Evolutionary conservation across 1,140 invertebrate species (phyloP), one percentile per base, ranked within the genome.

Genomic region (Pogonognathellus flavescens): DNA sequence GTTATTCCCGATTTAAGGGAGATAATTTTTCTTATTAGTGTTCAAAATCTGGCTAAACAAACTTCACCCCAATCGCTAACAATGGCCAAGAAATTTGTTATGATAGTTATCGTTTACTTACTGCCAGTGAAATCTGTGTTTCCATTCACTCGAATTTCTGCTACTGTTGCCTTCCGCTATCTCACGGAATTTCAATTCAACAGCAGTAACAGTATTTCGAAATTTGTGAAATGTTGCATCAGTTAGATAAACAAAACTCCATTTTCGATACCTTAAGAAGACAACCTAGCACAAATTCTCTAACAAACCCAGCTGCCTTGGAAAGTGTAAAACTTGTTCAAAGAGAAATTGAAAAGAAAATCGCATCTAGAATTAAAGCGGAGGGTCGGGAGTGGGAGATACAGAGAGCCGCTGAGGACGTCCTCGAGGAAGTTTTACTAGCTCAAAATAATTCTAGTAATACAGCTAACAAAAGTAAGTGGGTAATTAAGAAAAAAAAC

Each of bases 341-440:
- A 60, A 59, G 55, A 5, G 81, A 82, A 62, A 82, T 82, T 16
- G 55, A 82, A 82, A 82, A 82, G 81, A 82, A 62, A 82, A 49
- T 82, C n/a, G 81, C 31, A 0, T 41, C 53, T n/a, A 41, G 59
- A 82, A 62, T 62, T 49, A 20, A 60, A 22, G 53, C 18, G 0
- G 53, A 59, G 18, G 59, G 53, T 25, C 16, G 53, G n/a, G 53
- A 49, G 53, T 49, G 31, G 53, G 81, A 82, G 18, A 62, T 82
- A 22, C 81, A 57, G 53, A 59, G 60, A 62, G 81, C 81, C 4
- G 81, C 81, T n/a, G 81, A 82, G 20, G 55, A 82, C 2, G 81
- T 82, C 10, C n/a, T 82, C 1, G 57, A 62, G 49, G 59, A 59
- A 57, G 31, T 82, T n/a, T 25, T 82, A 18, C 25, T 57, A 13